Conservation (phyloP, 92 coral and sea anemone species). For the Phenganax stokvisi region DNA sequence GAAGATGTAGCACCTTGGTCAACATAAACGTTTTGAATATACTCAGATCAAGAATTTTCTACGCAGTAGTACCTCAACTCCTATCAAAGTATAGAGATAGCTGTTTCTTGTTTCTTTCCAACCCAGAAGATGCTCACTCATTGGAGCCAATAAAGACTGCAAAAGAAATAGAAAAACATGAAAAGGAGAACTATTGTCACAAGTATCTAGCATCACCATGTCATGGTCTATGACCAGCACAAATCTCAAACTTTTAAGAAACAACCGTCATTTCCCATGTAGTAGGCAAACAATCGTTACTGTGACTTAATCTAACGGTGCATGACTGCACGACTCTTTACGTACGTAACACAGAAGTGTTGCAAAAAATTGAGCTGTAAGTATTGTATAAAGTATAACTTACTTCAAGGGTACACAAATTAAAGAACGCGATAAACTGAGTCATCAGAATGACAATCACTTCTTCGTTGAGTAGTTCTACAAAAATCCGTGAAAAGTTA, state of each 20-base stretch:
- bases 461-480: constrained; percentile 76
- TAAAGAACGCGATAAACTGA: constrained; percentile 81
- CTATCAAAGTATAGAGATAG: constrained; percentile 65
- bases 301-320: neutral
- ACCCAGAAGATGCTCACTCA: constrained; percentile 62
- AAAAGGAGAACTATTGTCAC: no score
- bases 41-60: no score
- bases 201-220: no score
- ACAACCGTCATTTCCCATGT: no score
- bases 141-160: constrained; percentile 77
- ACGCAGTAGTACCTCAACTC: constrained; percentile 62
- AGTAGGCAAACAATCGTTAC: neutral
- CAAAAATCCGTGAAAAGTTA: neutral
- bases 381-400: neutral
- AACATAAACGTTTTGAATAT: no score
- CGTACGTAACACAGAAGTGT: neutral
- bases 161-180: neutral
- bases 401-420: constrained; percentile 86
- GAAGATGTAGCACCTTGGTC: no score
- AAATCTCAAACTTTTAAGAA: no score
- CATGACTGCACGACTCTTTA: neutral
- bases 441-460: constrained; percentile 79
- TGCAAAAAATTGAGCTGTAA: no score
- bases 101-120: constrained; percentile 84
- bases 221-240: no score